These are phyloP conservation scores for Synergus itoensis DNA, from an alignment of 2,888 invertebrate genomes.

Conservation along the genomic window DNA sequence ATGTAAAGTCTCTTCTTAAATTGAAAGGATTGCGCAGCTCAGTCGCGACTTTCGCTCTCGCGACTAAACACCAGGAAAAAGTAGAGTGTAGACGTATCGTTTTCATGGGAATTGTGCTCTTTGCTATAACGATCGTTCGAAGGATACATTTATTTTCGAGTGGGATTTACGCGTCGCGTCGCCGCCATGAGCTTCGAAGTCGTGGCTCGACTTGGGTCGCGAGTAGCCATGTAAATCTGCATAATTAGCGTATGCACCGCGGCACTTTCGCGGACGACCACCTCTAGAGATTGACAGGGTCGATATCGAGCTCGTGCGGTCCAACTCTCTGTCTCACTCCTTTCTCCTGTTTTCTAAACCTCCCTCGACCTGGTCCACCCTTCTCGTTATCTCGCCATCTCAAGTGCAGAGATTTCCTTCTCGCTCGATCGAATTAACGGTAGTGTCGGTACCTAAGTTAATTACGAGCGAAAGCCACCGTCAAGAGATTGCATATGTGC, in stretches of 20 bases:
- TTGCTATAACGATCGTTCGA: not conserved
- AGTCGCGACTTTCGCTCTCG: not conserved
- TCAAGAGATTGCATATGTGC: conserved; percentile 22
- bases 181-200: not conserved
- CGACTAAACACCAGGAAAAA: not conserved
- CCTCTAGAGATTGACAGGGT: conserved; percentile 60
- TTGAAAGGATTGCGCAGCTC: not conserved
- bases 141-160: conserved; percentile 35
- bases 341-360: conserved; percentile 40
- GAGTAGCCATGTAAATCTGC: conserved; percentile 55
- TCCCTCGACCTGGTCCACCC: conserved; percentile 48
- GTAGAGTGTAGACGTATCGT: not conserved
- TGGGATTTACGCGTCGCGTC: conserved; percentile 48
- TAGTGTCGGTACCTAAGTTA: conserved; percentile 57
- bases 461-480: conserved; percentile 65
- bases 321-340: conserved; percentile 44
- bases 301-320: conserved; percentile 58
- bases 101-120: conserved; percentile 17
- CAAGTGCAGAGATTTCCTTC: conserved; percentile 48
- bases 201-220: conserved; percentile 27
- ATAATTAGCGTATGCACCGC: conserved; percentile 64
- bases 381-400: conserved; percentile 50
- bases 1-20: not conserved
- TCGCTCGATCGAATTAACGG: conserved; percentile 59
- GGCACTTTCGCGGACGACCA: conserved; percentile 58